Percentiles rank a stretch among this genome's conserved stretches.
Evolutionary conservation across 2,113 vertebrate species (phyloP).

Genomic region (Cephalopterus ornatus): DNA sequence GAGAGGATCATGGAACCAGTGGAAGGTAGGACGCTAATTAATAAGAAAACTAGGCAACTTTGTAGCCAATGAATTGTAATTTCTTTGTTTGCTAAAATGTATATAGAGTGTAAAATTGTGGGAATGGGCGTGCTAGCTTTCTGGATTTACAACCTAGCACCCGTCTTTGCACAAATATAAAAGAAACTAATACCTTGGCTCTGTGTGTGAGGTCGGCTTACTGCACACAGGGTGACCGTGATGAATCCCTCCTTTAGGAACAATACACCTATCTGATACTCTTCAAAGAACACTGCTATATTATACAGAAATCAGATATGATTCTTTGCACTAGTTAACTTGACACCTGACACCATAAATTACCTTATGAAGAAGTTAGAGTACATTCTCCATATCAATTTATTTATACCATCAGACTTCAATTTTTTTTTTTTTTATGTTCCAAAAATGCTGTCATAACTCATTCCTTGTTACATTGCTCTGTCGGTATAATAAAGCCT

Average conservation of each 20-base stretch:
- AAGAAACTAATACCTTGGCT: not conserved
- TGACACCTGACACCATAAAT: not conserved
- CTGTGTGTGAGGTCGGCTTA: not conserved
- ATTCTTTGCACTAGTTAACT: not conserved
- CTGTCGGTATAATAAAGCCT: not conserved
- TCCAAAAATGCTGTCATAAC: not conserved
- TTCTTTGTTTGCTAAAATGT: not conserved
- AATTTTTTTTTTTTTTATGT: not conserved
- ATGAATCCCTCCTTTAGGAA: not conserved
- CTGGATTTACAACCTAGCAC: not conserved
- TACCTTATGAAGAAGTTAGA: not conserved
- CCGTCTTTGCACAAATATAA: not conserved
- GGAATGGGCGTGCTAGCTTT: not conserved
- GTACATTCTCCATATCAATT: not conserved
- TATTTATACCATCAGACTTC: not conserved
- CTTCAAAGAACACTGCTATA: not conserved
- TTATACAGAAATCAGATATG: not conserved
- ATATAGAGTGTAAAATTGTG: not conserved
- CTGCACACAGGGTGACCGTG: not conserved
- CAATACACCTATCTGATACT: not conserved
- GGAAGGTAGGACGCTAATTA: not conserved
- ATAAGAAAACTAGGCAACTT: not conserved
- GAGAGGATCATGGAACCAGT: not conserved
- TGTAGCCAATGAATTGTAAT: rapidly evolving
- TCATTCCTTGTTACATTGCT: not conserved